Evolutionary conservation across 2,113 vertebrate species (phyloP), one percentile per base, ranked within the genome.

Genomic region (Spea bombifrons): DNA sequence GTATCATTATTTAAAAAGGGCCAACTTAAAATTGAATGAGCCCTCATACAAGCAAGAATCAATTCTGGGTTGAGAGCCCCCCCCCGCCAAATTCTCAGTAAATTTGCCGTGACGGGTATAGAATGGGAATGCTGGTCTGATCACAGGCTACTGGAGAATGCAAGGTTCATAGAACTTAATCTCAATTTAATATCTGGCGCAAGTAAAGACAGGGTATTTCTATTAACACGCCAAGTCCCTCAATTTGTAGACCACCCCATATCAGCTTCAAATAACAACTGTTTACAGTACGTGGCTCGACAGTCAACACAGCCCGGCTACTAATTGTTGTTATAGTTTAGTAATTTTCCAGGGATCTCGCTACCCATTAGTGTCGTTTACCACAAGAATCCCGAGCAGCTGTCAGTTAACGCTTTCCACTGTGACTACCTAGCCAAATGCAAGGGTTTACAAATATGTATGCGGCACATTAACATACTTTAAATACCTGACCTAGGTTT

Each of bases 291-390:
- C 68, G 65, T 78, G 76, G 76, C 76, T 53, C 61, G 47, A 78
- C 30, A 78, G 66, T 45, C 68, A 71, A 66, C 67, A 65, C 69
- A 46, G 48, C 10, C 17, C 5, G 59, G 76, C 46, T 50, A 52
- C 70, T 78, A 71, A 78, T 70, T 70, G 57, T 45, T 50, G 46
- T 49, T 48, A 66, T 77, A 61, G 75, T 67, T 77, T 68, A 63
- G 75, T 63, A 67, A 63, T 57, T 71, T 17, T 48, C n/a, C 8
- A 45, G 53, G 0, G 75, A 77, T 77, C 75, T 70, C 70, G 49
- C 66, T 70, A 66, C 66, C 63, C 67, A 77, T 77, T 77, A 77
- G 75, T 77, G 66, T 70, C 16, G 47, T 77, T 77, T 77, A 70
- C 55, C 66, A 59, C 44, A n/a, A 66, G 66, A 44, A 77, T 77